Conservation (phyloP, 2,113 vertebrate species). For the Prunella fulvescens region DNA sequence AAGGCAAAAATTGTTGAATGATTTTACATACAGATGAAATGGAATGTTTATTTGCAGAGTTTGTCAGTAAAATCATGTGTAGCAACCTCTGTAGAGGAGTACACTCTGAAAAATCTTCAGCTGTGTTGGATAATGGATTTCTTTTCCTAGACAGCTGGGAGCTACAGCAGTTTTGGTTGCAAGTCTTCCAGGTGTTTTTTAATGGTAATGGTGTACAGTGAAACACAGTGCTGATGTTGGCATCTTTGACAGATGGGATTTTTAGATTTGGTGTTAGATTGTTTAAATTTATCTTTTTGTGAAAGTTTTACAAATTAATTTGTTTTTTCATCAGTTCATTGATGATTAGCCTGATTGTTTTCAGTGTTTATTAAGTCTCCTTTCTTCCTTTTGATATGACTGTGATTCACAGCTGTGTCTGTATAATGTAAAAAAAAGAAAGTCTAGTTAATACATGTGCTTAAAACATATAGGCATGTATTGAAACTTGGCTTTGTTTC, state of each 20-base stretch:
- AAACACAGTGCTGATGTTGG: neutral
- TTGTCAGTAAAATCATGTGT: constrained; percentile 13
- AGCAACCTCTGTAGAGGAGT: neutral
- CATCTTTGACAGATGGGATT: neutral
- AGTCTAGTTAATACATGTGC: neutral
- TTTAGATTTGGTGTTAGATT: neutral
- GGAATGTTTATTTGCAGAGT: neutral
- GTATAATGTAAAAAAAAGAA: neutral
- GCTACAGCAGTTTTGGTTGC: neutral
- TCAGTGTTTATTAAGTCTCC: neutral
- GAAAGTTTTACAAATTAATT: neutral
- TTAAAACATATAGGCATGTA: neutral
- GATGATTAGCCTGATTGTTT: neutral
- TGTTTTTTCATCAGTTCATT: neutral
- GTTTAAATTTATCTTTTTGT: neutral
- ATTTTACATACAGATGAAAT: neutral
- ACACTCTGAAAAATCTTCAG: constrained; percentile 15
- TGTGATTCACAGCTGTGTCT: neutral
- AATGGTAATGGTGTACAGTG: neutral
- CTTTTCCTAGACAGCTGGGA: constrained; percentile 24
- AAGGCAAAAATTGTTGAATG: neutral
- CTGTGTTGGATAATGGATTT: neutral
- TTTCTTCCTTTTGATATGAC: neutral
- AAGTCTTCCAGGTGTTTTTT: neutral
- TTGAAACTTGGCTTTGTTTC: neutral